Conservation (phyloP, 2,888 invertebrate species). For the Pollenia labialis region DNA sequence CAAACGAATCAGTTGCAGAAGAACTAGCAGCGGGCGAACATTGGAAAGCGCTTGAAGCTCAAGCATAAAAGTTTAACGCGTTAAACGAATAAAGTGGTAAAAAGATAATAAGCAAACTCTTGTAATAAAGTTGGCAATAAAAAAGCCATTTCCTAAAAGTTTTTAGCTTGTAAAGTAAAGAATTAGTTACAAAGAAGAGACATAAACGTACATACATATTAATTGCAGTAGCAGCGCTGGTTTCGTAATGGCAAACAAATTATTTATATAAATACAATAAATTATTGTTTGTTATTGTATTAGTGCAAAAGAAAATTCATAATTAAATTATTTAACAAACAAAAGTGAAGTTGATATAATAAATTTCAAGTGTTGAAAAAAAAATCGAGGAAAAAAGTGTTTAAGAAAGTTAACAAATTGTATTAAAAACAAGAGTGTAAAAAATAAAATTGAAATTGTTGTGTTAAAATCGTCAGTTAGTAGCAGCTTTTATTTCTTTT, state of each 20-base stretch:
- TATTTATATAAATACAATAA: neutral
- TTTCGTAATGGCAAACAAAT: slow-evolving; percentile 19
- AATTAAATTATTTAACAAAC: slow-evolving; percentile 23
- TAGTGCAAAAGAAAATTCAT: neutral
- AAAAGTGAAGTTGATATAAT: neutral
- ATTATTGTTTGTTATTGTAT: slow-evolving; percentile 7
- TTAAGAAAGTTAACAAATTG: slow-evolving; percentile 9
- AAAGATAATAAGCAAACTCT: slow-evolving; percentile 28
- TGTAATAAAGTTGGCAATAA: slow-evolving; percentile 30
- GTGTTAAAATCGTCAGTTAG: neutral
- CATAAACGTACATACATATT: neutral
- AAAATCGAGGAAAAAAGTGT: slow-evolving; percentile 1
- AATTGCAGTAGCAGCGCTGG: slow-evolving; percentile 25
- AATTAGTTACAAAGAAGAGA: neutral
- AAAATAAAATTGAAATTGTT: neutral
- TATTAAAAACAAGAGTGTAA: neutral
- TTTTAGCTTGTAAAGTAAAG: neutral
- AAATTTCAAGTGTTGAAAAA: slow-evolving; percentile 16
- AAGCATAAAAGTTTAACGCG: slow-evolving; percentile 8
- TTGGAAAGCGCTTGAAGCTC: slow-evolving; percentile 1
- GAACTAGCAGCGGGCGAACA: slow-evolving; percentile 56
- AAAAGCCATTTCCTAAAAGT: slow-evolving; percentile 1
- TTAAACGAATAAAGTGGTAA: slow-evolving; percentile 28
- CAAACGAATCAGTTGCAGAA: slow-evolving; percentile 66
- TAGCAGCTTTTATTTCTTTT: slow-evolving; percentile 14